Evolutionary conservation across 2,888 invertebrate species (phyloP).

Genomic region (Tachina grossa): DNA sequence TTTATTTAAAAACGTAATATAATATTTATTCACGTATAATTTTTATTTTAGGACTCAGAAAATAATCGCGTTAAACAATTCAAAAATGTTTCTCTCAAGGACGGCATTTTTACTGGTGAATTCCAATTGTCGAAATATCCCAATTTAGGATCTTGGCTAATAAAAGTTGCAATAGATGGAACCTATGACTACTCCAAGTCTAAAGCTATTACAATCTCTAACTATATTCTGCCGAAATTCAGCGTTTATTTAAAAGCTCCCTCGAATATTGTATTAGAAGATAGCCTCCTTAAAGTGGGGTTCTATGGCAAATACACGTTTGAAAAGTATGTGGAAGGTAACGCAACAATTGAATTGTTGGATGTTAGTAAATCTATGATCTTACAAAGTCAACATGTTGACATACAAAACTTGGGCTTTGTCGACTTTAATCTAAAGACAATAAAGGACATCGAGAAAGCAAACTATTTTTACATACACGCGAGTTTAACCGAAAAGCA

Average conservation of each 20-base stretch:
- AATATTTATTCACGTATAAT: not conserved
- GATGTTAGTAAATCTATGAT: slow-evolving; percentile 81
- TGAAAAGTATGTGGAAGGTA: slow-evolving; percentile 93
- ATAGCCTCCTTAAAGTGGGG: too few species aligned
- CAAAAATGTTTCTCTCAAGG: slow-evolving; percentile 86
- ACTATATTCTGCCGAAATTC: too few species aligned
- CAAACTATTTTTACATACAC: slow-evolving; percentile 84
- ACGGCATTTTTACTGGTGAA: slow-evolving; percentile 90
- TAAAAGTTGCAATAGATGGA: slow-evolving; percentile 86
- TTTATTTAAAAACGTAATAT: too few species aligned
- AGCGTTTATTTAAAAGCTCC: too few species aligned
- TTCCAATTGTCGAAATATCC: slow-evolving; percentile 91
- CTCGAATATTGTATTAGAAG: too few species aligned
- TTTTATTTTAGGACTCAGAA: slow-evolving; percentile 85
- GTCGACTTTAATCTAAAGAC: slow-evolving; percentile 85
- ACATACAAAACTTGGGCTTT: slow-evolving; percentile 88
- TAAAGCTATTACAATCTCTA: too few species aligned
- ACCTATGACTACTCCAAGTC: slow-evolving; percentile 60
- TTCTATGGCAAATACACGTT: slow-evolving; percentile 86
- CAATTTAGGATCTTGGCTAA: slow-evolving; percentile 93
- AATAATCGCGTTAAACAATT: slow-evolving; percentile 93
- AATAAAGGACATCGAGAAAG: slow-evolving; percentile 83
- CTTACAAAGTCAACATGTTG: slow-evolving; percentile 92
- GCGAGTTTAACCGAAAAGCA: slow-evolving; percentile 94
- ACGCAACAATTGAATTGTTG: slow-evolving; percentile 85